Evolutionary conservation across 2,888 invertebrate species (phyloP), one percentile per base, ranked within the genome.

Genomic region (Galerucella pusilla): DNA sequence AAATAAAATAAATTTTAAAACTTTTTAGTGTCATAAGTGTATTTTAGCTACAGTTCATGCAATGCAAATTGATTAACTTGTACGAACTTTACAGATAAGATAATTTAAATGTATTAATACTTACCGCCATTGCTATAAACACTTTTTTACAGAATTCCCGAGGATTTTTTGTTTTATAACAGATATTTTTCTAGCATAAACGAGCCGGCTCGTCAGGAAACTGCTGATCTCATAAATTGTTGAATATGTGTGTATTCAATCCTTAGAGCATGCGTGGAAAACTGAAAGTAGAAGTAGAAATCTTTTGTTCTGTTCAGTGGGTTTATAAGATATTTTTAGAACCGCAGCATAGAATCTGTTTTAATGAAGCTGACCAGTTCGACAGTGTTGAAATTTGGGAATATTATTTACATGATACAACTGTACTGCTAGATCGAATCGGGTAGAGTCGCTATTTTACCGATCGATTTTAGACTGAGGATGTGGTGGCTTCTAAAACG

Each of bases 121-220:
- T 69, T 69, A 69, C 69, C 14, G 69, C 69, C 69, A 69, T 68
- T 49, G 14, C 49, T 69, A 10, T 16, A 11, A 52, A 46, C 16
- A 42, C 28, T 46, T 46, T 65, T 46, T 20, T n/a, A 46, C 10
- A 35, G 12, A 35, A 35, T 16, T 57, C 20, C 7, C 10, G 0
- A 20, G 7, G 7, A 10, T 16, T 57, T 57, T 20, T 57, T 57
- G 35, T 71, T 66, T 54, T 70, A 49, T 63, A 70, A 60, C 61
- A 20, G 20, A 16, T 11, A 49, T 3, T 49, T 12, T 49, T 49
- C 5, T 14, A 14, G 3, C 14, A 14, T 1, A 14, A 14, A 52
- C 52, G 52, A 52, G 7, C 52, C 52, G 52, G 52, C 52, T 52
- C 52, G n/a, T n/a, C 14, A 52, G 6, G 4, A n/a, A 20, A 57